phyloP scores from a whole-genome alignment of 2,113 vertebrate genomes.

The Nanorana parkeri region DNA sequence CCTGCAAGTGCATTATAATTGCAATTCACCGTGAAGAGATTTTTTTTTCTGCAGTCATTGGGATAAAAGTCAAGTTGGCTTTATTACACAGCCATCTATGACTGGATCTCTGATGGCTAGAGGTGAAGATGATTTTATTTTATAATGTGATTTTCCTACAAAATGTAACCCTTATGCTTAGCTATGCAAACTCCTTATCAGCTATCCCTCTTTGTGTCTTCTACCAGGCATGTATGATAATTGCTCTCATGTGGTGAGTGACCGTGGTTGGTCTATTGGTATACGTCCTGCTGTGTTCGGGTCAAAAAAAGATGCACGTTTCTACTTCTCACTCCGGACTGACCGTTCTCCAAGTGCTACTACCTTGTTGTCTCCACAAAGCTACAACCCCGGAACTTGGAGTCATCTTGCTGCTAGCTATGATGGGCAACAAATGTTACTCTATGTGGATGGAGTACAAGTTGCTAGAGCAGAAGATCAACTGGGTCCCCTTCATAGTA shows the following conservation, averaged over 20 bases:
- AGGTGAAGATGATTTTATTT: slow-evolving; percentile 16
- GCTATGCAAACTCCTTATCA: background rate
- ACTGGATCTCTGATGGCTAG: background rate
- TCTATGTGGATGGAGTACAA: slow-evolving; percentile 87
- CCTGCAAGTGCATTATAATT: slow-evolving; percentile 34
- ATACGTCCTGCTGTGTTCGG: slow-evolving; percentile 77
- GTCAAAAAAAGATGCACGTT: slow-evolving; percentile 82
- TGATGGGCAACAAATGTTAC: slow-evolving; percentile 78
- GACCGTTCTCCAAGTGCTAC: slow-evolving; percentile 84
- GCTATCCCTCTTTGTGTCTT: background rate
- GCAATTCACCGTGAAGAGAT: slow-evolving; percentile 11
- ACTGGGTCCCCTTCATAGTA: slow-evolving; percentile 83
- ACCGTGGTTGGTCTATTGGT: slow-evolving; percentile 94
- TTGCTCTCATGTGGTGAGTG: slow-evolving; percentile 85
- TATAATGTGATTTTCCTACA: background rate
- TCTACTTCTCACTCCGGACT: slow-evolving; percentile 92
- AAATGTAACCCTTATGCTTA: background rate
- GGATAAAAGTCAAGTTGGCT: slow-evolving; percentile 27
- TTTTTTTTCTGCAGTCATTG: slow-evolving; percentile 2
- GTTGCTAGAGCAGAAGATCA: slow-evolving; percentile 81
- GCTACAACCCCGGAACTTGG: slow-evolving; percentile 81
- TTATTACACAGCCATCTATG: background rate
- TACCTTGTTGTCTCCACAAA: slow-evolving; percentile 73
- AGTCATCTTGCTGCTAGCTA: slow-evolving; percentile 89
- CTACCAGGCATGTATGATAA: slow-evolving; percentile 91